A percentile compares a stretch with the other conserved stretches of the same genome.
phyloP scores from a whole-genome alignment of 2,888 invertebrate genomes.

The Geotrupes spiniger region DNA sequence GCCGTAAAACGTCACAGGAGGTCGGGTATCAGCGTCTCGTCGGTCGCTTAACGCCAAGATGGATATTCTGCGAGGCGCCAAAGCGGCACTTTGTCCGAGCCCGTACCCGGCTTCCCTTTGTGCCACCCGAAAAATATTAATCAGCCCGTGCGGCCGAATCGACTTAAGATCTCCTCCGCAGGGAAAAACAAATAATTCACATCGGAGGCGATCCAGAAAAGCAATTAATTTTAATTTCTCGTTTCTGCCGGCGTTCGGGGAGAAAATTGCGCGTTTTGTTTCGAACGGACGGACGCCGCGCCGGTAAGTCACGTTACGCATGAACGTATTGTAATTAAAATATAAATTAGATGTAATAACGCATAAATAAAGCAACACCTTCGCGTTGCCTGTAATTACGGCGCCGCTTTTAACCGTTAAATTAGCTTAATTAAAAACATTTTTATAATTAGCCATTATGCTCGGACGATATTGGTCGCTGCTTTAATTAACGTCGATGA shows the following conservation, averaged over 20 bases:
- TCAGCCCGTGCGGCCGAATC: no score
- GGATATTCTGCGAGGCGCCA: neutral
- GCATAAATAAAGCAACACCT: slow-evolving; percentile 30
- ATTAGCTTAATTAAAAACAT: slow-evolving; percentile 33
- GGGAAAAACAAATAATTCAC: no score
- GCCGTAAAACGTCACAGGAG: slow-evolving; percentile 28
- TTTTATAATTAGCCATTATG: slow-evolving; percentile 21
- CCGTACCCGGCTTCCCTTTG: neutral
- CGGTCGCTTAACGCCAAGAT: neutral
- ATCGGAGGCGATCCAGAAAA: no score
- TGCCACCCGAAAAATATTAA: neutral
- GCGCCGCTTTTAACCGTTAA: slow-evolving; percentile 26
- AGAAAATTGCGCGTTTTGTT: no score
- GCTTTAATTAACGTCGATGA: slow-evolving; percentile 16
- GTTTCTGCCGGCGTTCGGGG: no score
- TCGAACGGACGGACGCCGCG: no score
- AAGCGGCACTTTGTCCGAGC: neutral
- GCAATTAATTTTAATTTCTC: no score
- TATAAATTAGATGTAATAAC: slow-evolving; percentile 30
- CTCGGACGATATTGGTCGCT: slow-evolving; percentile 11
- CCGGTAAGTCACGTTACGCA: neutral
- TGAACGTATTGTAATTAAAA: slow-evolving; percentile 18
- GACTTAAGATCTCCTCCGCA: no score
- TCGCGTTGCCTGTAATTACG: slow-evolving; percentile 28
- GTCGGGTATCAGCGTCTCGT: slow-evolving; percentile 19